Evolutionary conservation across 2,797 vertebrate species (phyloP), one percentile per base, ranked within the genome.

Genomic region (Peromyscus aztecus): DNA sequence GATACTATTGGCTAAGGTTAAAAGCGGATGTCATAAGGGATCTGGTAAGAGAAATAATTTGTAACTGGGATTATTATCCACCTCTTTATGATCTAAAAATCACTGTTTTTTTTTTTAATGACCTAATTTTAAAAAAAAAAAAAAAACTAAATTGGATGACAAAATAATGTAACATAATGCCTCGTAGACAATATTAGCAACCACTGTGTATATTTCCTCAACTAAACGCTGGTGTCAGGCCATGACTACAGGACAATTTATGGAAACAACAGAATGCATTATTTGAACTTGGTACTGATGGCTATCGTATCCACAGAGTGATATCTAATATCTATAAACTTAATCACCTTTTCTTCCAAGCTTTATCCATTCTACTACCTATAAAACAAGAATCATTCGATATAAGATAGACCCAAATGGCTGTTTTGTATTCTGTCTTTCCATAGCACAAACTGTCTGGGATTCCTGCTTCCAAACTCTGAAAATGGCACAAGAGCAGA

Each of bases 91-190:
- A 94, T 92, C 90, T 96, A 83, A 23, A 96, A 93, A 87, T 94
- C 91, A 71, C 65, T 88, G 23, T 77, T 77, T 91, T 75, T 96
- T 86, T 71, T 84, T 95, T 96, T 94, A 96, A 95, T 76, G 96
- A 88, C 43, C 73, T 82, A 92, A 85, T 73, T 34, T 29, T 90
- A 97, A 93, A 97, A 92, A 97, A 69, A 91, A 97, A 93, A 97
- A 92, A 97, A 69, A 73, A 92, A 94, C 81, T 89, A 80, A 94
- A 43, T 52, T 85, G 10, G 84, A 90, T 93, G 95, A 94, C 96
- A 97, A 96, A 86, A 90, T 96, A 96, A 97, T 97, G 96, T 90
- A 94, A 61, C 83, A 88, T 85, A 49, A 59, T n/a, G 77, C 55
- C 81, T 92, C 21, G 14, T 52, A 97, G 81, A 96, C 77, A 93